Conservation (phyloP, 2,797 vertebrate genomes). For the Saxicola maurus region DNA sequence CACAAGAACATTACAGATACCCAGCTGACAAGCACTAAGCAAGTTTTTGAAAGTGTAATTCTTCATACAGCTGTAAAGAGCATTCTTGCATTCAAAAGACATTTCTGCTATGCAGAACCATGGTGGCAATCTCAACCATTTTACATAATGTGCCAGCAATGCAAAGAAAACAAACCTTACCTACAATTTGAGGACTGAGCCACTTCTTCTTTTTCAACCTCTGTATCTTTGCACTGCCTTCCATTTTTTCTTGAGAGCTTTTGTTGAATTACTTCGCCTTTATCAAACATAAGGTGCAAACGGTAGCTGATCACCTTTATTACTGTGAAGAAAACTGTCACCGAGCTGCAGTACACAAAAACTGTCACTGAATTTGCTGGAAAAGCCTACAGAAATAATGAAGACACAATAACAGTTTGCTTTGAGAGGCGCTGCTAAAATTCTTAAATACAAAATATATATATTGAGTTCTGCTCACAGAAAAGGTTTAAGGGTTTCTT, state of each 20-base stretch:
- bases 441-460: background rate
- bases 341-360: constrained; percentile 89
- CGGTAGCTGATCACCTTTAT: constrained; percentile 93
- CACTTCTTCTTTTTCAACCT: constrained; percentile 73
- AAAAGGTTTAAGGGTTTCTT: background rate
- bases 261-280: constrained; percentile 83
- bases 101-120: background rate
- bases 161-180: constrained; percentile 62
- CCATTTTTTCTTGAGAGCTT: constrained; percentile 77
- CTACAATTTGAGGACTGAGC: constrained; percentile 72
- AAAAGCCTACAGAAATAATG: constrained; percentile 78
- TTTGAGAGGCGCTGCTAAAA: background rate
- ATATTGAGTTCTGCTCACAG: background rate
- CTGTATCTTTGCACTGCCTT: constrained; percentile 74
- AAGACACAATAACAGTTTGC: background rate
- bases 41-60: background rate
- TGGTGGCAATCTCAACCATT: background rate
- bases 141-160: background rate
- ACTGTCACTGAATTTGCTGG: constrained; percentile 86
- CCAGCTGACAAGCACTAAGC: background rate
- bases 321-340: constrained; percentile 88
- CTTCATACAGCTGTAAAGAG: background rate
- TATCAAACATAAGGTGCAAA: constrained; percentile 93
- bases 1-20: background rate
- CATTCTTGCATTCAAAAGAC: background rate